A percentile compares a stretch with the other conserved stretches of the same genome.
phyloP scores from a whole-genome alignment of 2,113 vertebrate species.

The Miniopterus natalensis region DNA sequence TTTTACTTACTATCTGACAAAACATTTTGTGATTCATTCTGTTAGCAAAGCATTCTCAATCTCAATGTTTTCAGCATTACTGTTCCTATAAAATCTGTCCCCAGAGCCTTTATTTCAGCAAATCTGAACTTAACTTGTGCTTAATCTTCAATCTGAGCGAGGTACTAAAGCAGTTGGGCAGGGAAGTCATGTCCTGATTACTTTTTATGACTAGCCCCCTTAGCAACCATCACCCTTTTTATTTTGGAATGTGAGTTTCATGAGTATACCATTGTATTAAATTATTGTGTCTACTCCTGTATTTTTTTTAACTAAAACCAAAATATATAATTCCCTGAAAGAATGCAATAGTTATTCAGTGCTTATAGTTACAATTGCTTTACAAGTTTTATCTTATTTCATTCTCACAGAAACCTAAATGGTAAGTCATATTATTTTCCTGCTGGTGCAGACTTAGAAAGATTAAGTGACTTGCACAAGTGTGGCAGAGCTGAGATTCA shows the following conservation, averaged over 20 bases:
- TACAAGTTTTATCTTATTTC: conserved; percentile 32
- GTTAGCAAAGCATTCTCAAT: not conserved
- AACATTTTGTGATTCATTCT: conserved; percentile 22
- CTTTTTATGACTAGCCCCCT: not conserved
- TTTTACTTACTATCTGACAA: not conserved
- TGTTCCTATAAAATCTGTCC: not conserved
- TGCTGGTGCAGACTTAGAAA: not conserved
- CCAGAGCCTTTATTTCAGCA: conserved; percentile 44
- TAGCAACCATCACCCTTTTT: not conserved
- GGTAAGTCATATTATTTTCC: conserved; percentile 10
- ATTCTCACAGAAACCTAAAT: conserved; percentile 11
- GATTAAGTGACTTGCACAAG: not conserved
- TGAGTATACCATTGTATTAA: not conserved
- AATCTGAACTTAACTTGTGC: not conserved
- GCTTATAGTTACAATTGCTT: not conserved
- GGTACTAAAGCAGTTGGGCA: not conserved
- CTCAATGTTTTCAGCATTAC: not conserved
- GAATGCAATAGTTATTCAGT: not conserved
- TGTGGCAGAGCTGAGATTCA: conserved; percentile 3
- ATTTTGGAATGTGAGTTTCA: conserved; percentile 45
- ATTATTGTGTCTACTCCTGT: not conserved
- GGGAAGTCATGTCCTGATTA: not conserved
- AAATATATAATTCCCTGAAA: not conserved
- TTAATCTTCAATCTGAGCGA: not conserved
- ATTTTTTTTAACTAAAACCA: conserved; percentile 39